Percentiles rank a stretch among this genome's conserved stretches.
Conservation (phyloP, 64 coral and sea anemone genomes). For the Montipora capricornis region DNA sequence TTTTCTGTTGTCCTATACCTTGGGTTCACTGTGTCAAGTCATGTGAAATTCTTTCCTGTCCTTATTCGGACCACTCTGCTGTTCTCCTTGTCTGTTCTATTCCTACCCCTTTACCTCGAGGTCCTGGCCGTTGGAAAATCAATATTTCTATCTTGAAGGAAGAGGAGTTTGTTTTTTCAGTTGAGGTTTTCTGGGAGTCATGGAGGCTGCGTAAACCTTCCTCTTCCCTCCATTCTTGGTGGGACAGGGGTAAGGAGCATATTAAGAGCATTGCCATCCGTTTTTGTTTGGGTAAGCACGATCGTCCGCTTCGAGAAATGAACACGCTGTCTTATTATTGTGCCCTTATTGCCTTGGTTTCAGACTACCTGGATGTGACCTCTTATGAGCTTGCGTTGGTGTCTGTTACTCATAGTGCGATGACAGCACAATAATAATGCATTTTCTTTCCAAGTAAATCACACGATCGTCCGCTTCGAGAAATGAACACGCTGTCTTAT, state of each 20-base stretch:
- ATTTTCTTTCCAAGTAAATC: too few species aligned
- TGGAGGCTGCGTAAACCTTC: neutral
- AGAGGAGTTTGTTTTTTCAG: neutral
- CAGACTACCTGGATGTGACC: too few species aligned
- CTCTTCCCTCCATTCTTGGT: constrained; percentile 46
- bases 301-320: too few species aligned
- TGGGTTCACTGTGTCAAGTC: neutral
- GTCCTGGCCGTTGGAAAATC: neutral
- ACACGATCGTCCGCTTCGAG: too few species aligned
- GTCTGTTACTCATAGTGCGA: too few species aligned
- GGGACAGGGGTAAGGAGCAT: constrained; percentile 27
- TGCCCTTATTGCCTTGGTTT: too few species aligned
- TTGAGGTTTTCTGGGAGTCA: neutral
- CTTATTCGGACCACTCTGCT: constrained; percentile 47
- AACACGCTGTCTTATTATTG: too few species aligned
- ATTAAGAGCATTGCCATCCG: neutral
- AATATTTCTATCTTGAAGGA: neutral
- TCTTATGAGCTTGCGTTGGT: too few species aligned
- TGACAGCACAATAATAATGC: too few species aligned
- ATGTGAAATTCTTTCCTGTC: neutral
- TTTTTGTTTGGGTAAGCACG: neutral
- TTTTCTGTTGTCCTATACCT: neutral
- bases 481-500: too few species aligned
- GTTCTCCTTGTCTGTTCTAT: neutral
- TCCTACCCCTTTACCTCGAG: neutral